A percentile compares a stretch with the other conserved stretches of the same genome.
Evolutionary conservation across 92 coral and sea anemone genomes (phyloP).

Genomic region (Palythoa caribaeorum): DNA sequence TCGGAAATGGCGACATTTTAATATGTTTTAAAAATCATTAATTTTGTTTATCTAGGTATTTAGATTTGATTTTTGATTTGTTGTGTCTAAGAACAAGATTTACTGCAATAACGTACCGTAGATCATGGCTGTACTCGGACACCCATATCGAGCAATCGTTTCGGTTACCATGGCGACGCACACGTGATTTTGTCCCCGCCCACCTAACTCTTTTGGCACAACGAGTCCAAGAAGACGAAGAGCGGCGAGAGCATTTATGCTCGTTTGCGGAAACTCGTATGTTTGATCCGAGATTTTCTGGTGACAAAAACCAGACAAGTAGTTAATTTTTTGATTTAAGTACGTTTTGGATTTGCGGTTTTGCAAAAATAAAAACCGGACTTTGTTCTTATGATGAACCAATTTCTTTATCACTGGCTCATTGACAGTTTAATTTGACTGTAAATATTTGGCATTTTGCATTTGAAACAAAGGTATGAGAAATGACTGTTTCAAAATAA

Average conservation of each 20-base stretch:
- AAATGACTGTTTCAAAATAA: neutral
- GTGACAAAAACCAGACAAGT: neutral
- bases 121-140: constrained; percentile 78
- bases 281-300: constrained; percentile 65
- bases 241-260: constrained; percentile 64
- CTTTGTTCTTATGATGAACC: too few species aligned
- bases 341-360: neutral
- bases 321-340: neutral
- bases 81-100: neutral
- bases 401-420: too few species aligned
- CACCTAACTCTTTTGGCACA: constrained; percentile 72
- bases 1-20: neutral
- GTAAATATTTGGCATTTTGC: neutral
- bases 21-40: neutral
- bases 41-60: too few species aligned
- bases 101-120: constrained; percentile 50
- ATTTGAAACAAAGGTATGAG: neutral
- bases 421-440: neutral
- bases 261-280: constrained; percentile 67
- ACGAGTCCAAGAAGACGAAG: constrained; percentile 65
- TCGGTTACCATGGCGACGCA: constrained; percentile 75
- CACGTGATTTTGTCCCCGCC: constrained; percentile 74
- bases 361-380: neutral
- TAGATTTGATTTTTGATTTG: neutral
- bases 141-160: constrained; percentile 77